These are phyloP conservation scores for Sebastes goodei DNA, from an alignment of 2,797 vertebrate species.

Conservation along the genomic window DNA sequence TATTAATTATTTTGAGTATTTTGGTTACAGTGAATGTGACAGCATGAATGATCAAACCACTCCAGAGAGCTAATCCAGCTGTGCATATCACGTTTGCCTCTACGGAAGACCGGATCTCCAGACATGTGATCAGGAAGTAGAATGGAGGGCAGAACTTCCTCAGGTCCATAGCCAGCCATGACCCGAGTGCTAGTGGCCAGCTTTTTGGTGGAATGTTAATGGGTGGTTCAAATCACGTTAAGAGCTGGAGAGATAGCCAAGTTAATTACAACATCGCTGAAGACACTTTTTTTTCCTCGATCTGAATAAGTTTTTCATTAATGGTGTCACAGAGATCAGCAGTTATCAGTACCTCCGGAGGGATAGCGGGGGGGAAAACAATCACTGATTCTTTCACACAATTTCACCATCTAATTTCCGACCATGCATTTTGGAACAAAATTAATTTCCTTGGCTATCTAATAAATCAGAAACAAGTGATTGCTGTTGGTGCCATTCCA, in stretches of 20 bases:
- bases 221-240: constrained; percentile 63
- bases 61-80: constrained; percentile 16
- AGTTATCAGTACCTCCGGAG: constrained; percentile 82
- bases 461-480: constrained; percentile 86
- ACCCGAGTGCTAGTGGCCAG: constrained; percentile 35
- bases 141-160: constrained; percentile 52
- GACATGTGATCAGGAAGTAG: constrained; percentile 57
- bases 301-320: constrained; percentile 85
- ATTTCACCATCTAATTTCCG: constrained; percentile 86
- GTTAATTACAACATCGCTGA: constrained; percentile 80
- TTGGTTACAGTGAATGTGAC: neutral
- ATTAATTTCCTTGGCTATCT: constrained; percentile 87
- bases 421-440: constrained; percentile 83
- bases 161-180: constrained; percentile 38
- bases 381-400: constrained; percentile 83
- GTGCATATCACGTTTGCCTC: constrained; percentile 8
- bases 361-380: constrained; percentile 71
- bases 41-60: constrained; percentile 10
- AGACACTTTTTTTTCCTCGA: constrained; percentile 49
- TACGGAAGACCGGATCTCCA: neutral
- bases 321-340: constrained; percentile 81
- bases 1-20: neutral
- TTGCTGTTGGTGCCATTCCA: constrained; percentile 81
- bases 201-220: constrained; percentile 67
- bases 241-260: constrained; percentile 73